Conservation (phyloP, 2,888 invertebrate genomes). For the Epinotia brunnichana region DNA sequence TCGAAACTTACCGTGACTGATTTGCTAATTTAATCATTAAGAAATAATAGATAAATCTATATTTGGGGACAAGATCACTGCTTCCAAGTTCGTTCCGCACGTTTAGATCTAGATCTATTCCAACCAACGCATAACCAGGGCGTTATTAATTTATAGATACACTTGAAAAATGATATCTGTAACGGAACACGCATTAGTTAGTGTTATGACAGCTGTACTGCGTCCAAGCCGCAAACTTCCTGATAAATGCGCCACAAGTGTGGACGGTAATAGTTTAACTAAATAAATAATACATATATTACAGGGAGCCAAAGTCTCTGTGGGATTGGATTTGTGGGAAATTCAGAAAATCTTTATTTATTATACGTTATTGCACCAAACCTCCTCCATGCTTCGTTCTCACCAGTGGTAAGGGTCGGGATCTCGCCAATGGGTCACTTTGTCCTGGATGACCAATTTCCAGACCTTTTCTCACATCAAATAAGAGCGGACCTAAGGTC, state of each 20-base stretch:
- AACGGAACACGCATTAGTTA: constrained; percentile 61
- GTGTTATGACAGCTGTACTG: constrained; percentile 72
- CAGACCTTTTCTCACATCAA: too few species aligned
- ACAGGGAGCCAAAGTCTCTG: constrained; percentile 10
- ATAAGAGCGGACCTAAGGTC: too few species aligned
- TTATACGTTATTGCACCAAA: too few species aligned
- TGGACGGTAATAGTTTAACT: constrained; percentile 49
- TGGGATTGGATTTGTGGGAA: background rate
- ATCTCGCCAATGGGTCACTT: too few species aligned
- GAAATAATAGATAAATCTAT: too few species aligned
- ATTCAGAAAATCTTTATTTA: background rate
- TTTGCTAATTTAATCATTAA: too few species aligned
- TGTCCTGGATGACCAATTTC: too few species aligned
- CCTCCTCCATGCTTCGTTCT: too few species aligned
- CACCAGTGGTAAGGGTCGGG: too few species aligned
- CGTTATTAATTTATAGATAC: constrained; percentile 48
- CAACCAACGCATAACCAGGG: background rate
- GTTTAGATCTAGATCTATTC: background rate
- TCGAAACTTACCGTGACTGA: background rate
- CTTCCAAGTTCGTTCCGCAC: background rate
- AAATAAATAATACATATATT: constrained; percentile 50
- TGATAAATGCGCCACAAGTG: constrained; percentile 73
- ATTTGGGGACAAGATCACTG: background rate
- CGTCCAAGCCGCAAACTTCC: constrained; percentile 75
- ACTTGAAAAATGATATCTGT: constrained; percentile 56